phyloP scores from a whole-genome alignment of 2,113 vertebrate genomes.

The Anolis sagrei region DNA sequence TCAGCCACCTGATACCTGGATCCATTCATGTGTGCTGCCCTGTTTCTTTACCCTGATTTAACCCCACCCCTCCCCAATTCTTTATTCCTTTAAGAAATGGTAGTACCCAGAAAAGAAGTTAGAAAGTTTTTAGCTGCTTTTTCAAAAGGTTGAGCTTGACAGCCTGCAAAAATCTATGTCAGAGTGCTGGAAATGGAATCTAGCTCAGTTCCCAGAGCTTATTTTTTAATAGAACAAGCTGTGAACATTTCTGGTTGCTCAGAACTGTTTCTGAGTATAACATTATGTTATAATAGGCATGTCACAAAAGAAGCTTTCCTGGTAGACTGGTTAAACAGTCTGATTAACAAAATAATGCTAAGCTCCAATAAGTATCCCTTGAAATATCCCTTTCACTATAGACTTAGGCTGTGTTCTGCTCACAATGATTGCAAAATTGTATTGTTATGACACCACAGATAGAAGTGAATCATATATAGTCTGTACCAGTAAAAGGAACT shows the following conservation, averaged over 20 bases:
- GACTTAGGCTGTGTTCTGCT: not conserved
- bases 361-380: not conserved
- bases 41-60: too few relatives aligned
- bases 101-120: not conserved
- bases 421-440: not conserved
- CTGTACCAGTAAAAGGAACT: not conserved
- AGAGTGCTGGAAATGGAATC: not conserved
- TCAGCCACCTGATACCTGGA: too few relatives aligned
- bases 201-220: not conserved
- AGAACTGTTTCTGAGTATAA: not conserved
- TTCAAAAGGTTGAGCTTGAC: not conserved
- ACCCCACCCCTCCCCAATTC: not conserved
- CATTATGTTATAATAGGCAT: not conserved
- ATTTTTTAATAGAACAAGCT: slow-evolving; percentile 14
- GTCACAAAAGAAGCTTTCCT: not conserved
- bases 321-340: not conserved
- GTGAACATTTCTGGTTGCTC: not conserved
- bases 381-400: not conserved
- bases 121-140: not conserved
- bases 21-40: too few relatives aligned
- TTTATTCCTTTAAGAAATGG: not conserved
- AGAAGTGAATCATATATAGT: not conserved
- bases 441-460: not conserved
- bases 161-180: not conserved
- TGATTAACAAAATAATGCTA: not conserved